Evolutionary conservation across 1,140 invertebrate genomes (phyloP), one percentile per base, ranked within the genome.

Genomic region (Araneus ventricosus): DNA sequence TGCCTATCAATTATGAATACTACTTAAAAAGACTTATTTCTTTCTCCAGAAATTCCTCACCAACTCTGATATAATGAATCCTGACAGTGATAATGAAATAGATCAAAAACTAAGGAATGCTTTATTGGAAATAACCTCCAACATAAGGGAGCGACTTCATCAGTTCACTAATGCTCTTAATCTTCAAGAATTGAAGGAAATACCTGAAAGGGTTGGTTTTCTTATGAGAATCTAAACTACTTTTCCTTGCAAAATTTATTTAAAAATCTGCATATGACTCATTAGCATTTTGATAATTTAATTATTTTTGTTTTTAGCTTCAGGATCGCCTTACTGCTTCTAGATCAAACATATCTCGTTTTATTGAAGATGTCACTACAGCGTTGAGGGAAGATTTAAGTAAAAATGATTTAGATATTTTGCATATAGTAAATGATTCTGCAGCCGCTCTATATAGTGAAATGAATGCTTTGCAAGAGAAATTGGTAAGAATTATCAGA

Each of bases 151-250:
- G 7, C 89, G 85, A 37, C 87, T 93, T 20, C 86, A 89, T 24
- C 86, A 93, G 52, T 93, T 93, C 63, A 82, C 87, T 27, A 84
- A 82, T 88, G 92, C 86, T 45, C 67, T 93, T n/a, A 89, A 89
- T 67, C 86, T 93, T 30, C 34, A 61, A 41, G 86, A 93, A 67
- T 41, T 93, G 57, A 93, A 85, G 39, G 92, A 93, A 7, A 82
- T 93, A 24, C 92, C 92, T 30, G 63, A 61, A 30, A 88, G 52
- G 75, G 92, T 93, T 34, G 27, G n/a, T 52, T 52, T 84, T 84
- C 14, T n/a, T n/a, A n/a, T 39, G 22, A 80, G n/a, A 34, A 27
- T 34, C 37, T 80, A 20, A 37, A 80, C 5, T 27, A 22, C 2
- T 30, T 39, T 45, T 22, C 24, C 4, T 52, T 52, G 17, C 10